Base-by-base conservation (phyloP, 2,888 invertebrate species). In the Monochamus alternatus region DNA sequence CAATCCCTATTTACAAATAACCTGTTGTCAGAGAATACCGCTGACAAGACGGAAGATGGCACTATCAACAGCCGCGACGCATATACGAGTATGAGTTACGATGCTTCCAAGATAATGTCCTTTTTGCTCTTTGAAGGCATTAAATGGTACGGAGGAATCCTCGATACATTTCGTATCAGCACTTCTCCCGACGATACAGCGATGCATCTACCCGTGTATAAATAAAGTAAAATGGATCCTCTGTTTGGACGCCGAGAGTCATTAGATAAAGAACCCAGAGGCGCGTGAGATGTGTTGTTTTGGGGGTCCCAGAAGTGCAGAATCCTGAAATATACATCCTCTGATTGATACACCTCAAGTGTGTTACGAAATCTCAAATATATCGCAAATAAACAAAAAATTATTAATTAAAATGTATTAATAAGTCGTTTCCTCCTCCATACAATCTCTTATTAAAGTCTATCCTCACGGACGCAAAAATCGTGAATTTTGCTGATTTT, bases 121-220 rank as follows among this genome's bases (percentile, higher is more conserved):
- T 30, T 31, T 47, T 32, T 32, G 12, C 0, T 30, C 47, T 47
- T 32, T 32, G 12, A 60, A 22, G 47, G 31, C 44, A 43, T 69
- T 59, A 69, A 60, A 60, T 59, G 60, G 31, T 69, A 59, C n/a
- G 31, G 47, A 69, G 38, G 43, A 58, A 69, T 69, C 69, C 47
- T 69, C 59, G n/a, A 60, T 69, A 69, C 59, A 47, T 69, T 69
- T 60, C 31, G 59, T 60, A 69, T 69, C 69, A 69, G 69, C 69
- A 59, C 59, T 69, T 69, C 60, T 44, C 47, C 9, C 10, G n/a
- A 69, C 60, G 69, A 60, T n/a, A 44, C 43, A 44, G 52, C 58
- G 69, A 69, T 69, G 69, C 69, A 69, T 44, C 69, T 44, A 44
- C 12, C 69, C 44, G 52, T 59, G 12, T 12, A 59, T 69, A 67